These are phyloP conservation scores for Linepithema humile DNA, from an alignment of 1,140 invertebrate genomes.

Conservation along the genomic window DNA sequence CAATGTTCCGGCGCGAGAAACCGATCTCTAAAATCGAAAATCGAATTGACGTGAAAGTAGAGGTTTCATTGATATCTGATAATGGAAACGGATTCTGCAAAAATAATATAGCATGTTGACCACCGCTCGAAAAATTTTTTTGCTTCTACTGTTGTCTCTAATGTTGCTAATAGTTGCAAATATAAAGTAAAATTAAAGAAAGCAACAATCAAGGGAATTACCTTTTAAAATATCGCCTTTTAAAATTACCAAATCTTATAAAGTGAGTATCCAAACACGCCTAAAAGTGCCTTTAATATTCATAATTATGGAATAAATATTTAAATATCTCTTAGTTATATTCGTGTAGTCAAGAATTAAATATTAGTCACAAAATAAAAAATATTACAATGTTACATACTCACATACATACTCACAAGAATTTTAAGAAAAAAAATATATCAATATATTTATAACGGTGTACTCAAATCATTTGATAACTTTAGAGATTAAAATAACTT, in stretches of 20 bases:
- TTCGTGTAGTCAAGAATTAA: background rate
- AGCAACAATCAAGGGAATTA: background rate
- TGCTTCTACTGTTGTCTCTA: background rate
- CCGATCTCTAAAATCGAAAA: background rate
- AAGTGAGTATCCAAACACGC: background rate
- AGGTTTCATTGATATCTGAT: background rate
- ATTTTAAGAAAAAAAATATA: no score
- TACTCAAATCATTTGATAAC: background rate
- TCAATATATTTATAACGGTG: background rate
- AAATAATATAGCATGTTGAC: background rate
- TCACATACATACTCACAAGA: no score
- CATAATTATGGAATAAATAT: background rate
- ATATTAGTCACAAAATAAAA: no score
- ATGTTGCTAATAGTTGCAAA: background rate
- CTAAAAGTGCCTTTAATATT: background rate
- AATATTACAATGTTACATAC: no score
- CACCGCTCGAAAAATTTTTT: background rate
- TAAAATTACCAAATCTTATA: background rate
- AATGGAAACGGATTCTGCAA: background rate
- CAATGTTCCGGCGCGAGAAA: slow-evolving; percentile 7
- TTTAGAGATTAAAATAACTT: background rate
- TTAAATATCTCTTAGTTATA: background rate
- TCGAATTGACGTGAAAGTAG: background rate
- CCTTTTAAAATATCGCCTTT: background rate
- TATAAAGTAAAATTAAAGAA: background rate